Evolutionary conservation across 1,140 invertebrate species (phyloP).

Genomic region (Aphelenchoides avenae): DNA sequence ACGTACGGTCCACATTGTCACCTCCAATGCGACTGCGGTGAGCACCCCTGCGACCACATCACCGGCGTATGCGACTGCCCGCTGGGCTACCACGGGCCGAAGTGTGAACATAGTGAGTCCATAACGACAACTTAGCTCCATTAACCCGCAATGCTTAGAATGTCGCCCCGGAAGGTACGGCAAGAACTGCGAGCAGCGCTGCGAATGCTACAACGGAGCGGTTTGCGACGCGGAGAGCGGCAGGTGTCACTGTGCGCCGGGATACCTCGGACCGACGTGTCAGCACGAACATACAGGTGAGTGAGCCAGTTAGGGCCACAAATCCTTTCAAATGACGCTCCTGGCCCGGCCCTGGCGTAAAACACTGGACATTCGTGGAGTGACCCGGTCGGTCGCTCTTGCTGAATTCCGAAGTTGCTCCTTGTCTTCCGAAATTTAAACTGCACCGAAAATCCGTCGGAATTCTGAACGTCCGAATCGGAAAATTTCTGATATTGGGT

Average conservation of each 20-base stretch:
- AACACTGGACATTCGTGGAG: too few species aligned
- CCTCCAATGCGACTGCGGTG: constrained; percentile 60
- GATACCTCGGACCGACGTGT: constrained; percentile 60
- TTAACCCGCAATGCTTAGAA: constrained; percentile 28
- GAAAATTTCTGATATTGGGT: too few species aligned
- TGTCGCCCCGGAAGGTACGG: constrained; percentile 69
- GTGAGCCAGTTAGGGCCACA: constrained; percentile 4
- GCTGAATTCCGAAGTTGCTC: too few species aligned
- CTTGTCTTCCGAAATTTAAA: too few species aligned
- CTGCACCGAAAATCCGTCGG: too few species aligned
- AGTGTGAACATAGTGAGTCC: constrained; percentile 45
- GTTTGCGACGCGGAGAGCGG: constrained; percentile 75
- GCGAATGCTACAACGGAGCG: constrained; percentile 76
- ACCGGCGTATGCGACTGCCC: constrained; percentile 61
- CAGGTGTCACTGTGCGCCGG: constrained; percentile 73
- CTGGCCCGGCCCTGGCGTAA: too few species aligned
- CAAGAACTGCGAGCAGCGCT: constrained; percentile 73
- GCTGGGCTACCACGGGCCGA: constrained; percentile 49
- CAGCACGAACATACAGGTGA: constrained; percentile 44
- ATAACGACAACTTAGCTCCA: not conserved
- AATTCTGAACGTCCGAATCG: too few species aligned
- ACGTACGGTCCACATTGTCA: constrained; percentile 62
- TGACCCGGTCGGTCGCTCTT: too few species aligned
- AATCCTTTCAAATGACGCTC: too few species aligned
- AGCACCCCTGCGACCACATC: constrained; percentile 62